Percentiles rank a stretch among this genome's conserved stretches.
These are phyloP conservation scores for Pectinophora gossypiella DNA, from an alignment of 1,140 invertebrate species.

Conservation along the genomic window DNA sequence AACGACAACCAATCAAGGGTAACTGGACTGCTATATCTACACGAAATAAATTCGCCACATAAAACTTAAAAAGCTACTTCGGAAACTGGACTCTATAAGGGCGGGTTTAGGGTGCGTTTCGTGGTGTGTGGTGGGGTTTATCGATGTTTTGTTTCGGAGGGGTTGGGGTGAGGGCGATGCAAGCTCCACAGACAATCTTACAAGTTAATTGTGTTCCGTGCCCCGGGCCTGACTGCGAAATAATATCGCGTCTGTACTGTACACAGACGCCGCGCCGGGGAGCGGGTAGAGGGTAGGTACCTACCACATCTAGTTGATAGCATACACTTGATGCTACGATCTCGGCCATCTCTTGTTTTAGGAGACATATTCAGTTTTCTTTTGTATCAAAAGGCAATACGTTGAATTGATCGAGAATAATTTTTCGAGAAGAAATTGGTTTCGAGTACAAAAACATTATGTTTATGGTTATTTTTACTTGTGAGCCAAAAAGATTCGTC, in stretches of 20 bases:
- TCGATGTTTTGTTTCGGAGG: slow-evolving; percentile 73
- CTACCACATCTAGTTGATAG: too few species aligned
- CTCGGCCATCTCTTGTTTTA: too few species aligned
- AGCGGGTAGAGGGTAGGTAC: not conserved
- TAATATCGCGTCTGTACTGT: slow-evolving; percentile 49
- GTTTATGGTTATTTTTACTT: too few species aligned
- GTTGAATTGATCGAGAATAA: too few species aligned
- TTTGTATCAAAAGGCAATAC: too few species aligned
- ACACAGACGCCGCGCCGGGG: too few species aligned
- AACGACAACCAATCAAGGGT: slow-evolving; percentile 77
- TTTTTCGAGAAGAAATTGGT: too few species aligned
- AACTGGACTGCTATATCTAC: slow-evolving; percentile 76
- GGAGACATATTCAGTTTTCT: too few species aligned
- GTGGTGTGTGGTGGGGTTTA: slow-evolving; percentile 38
- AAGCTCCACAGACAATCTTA: slow-evolving; percentile 69
- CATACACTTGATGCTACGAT: too few species aligned
- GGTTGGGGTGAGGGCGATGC: slow-evolving; percentile 63
- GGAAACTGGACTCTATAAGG: not conserved
- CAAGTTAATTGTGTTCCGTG: slow-evolving; percentile 75
- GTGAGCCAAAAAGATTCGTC: too few species aligned
- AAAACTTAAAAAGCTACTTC: slow-evolving; percentile 44
- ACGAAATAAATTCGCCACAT: slow-evolving; percentile 72
- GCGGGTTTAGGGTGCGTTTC: slow-evolving; percentile 15
- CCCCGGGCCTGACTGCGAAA: slow-evolving; percentile 65
- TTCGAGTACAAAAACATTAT: too few species aligned